phyloP scores from a whole-genome alignment of 1,140 invertebrate species.

The Drosophila carrolli region DNA sequence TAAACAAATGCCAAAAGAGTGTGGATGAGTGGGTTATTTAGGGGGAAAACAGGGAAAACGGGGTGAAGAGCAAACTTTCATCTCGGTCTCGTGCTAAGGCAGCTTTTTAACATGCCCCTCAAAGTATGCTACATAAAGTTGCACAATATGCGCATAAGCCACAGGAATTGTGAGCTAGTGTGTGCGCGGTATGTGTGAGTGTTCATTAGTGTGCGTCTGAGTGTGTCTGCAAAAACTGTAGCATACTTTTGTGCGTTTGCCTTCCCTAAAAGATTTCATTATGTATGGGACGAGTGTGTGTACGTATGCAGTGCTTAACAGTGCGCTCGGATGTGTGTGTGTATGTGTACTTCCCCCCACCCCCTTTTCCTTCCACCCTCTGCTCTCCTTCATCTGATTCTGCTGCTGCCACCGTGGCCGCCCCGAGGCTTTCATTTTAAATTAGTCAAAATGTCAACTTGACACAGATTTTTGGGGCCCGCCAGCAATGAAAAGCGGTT shows the following conservation, averaged over 20 bases:
- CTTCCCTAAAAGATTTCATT: conserved; percentile 57
- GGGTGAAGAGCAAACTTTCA: conserved; percentile 42
- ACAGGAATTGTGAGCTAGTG: conserved; percentile 23
- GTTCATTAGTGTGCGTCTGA: conserved; percentile 45
- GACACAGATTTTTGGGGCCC: conserved; percentile 69
- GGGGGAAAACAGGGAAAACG: neutral
- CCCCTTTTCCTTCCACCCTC: conserved; percentile 5
- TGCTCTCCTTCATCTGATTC: conserved; percentile 6
- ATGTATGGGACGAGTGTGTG: conserved; percentile 32
- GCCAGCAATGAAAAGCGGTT: conserved; percentile 52
- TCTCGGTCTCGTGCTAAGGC: conserved; percentile 39
- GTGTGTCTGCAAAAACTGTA: conserved; percentile 53
- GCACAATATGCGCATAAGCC: conserved; percentile 63
- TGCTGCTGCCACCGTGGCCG: conserved; percentile 22
- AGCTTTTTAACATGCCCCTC: conserved; percentile 60
- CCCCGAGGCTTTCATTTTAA: conserved; percentile 59
- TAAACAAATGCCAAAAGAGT: conserved; percentile 59
- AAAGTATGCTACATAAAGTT: conserved; percentile 76
- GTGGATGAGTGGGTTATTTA: conserved; percentile 2
- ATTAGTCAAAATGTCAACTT: conserved; percentile 83
- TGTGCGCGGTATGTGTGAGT: conserved; percentile 16
- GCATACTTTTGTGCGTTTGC: conserved; percentile 64
- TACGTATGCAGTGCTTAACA: neutral
- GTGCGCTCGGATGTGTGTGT: neutral
- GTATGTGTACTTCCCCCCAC: neutral